These are phyloP conservation scores for Falco cherrug DNA, from an alignment of 2,797 vertebrate genomes.

Conservation along the genomic window DNA sequence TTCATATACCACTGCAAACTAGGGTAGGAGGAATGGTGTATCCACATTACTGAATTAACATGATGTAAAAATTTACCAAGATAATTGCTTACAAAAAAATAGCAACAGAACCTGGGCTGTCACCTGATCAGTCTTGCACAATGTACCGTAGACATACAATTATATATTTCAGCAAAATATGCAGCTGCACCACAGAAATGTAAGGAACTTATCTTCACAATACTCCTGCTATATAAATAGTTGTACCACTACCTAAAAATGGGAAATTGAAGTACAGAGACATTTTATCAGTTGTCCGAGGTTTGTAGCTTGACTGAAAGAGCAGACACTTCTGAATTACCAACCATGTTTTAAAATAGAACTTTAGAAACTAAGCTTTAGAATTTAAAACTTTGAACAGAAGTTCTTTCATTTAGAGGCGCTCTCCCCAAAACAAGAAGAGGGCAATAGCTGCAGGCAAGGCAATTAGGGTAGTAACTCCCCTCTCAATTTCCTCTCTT, in stretches of 20 bases:
- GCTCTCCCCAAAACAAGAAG: neutral
- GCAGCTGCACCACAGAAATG: neutral
- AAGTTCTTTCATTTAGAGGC: neutral
- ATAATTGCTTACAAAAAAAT: neutral
- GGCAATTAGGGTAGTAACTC: neutral
- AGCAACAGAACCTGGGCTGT: neutral
- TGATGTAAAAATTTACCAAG: neutral
- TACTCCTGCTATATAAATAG: neutral
- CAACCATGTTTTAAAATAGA: neutral
- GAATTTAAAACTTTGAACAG: neutral
- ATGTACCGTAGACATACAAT: neutral
- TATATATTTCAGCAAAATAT: neutral
- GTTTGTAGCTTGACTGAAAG: neutral
- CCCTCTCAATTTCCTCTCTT: neutral
- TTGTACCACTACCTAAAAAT: neutral
- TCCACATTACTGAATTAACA: neutral
- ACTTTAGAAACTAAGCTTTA: neutral
- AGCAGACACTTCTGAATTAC: neutral
- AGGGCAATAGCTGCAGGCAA: neutral
- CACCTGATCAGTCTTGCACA: neutral
- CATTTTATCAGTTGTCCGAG: neutral
- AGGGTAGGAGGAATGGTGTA: neutral
- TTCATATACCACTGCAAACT: neutral
- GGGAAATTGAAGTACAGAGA: neutral
- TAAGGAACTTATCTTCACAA: neutral